These are phyloP conservation scores for Rhyacophila brunnea DNA, from an alignment of 1,140 invertebrate species.

Conservation along the genomic window DNA sequence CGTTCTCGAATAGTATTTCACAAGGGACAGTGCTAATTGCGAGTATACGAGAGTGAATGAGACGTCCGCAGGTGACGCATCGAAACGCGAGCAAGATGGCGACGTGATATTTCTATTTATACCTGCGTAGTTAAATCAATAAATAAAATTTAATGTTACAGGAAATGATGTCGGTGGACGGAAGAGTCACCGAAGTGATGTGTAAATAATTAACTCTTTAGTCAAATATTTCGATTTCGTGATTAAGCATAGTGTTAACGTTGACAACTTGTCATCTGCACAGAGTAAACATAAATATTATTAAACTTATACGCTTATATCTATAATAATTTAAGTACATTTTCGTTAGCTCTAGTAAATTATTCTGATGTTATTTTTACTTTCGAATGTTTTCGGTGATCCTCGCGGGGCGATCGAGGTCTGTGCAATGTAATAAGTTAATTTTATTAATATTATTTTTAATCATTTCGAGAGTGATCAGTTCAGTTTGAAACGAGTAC, in stretches of 20 bases:
- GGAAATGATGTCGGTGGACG: slow-evolving; percentile 14
- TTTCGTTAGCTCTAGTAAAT: slow-evolving; percentile 26
- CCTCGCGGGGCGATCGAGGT: slow-evolving; percentile 6
- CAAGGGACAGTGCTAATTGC: slow-evolving; percentile 24
- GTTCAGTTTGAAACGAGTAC: not conserved
- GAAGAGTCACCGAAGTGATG: slow-evolving; percentile 17
- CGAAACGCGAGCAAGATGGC: slow-evolving; percentile 24
- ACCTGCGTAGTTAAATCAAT: slow-evolving; percentile 29
- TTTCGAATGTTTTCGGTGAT: slow-evolving; percentile 2
- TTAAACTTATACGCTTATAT: slow-evolving; percentile 28
- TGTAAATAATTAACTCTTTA: slow-evolving; percentile 27
- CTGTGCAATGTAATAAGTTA: too few relatives aligned
- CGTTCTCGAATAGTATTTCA: slow-evolving; percentile 19
- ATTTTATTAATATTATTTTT: too few relatives aligned
- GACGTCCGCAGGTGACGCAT: slow-evolving; percentile 19
- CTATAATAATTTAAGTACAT: slow-evolving; percentile 19
- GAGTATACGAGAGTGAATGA: slow-evolving; percentile 22
- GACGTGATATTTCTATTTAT: slow-evolving; percentile 27
- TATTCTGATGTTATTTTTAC: slow-evolving; percentile 19
- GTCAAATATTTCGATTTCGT: slow-evolving; percentile 27
- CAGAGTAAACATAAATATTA: slow-evolving; percentile 23
- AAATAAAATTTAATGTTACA: slow-evolving; percentile 25
- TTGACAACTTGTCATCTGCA: slow-evolving; percentile 18
- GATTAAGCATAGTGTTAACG: slow-evolving; percentile 14
- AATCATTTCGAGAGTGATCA: not conserved